These are phyloP conservation scores for Ophthalmolycus amberensis DNA, from an alignment of 2,113 vertebrate genomes.

Conservation along the genomic window DNA sequence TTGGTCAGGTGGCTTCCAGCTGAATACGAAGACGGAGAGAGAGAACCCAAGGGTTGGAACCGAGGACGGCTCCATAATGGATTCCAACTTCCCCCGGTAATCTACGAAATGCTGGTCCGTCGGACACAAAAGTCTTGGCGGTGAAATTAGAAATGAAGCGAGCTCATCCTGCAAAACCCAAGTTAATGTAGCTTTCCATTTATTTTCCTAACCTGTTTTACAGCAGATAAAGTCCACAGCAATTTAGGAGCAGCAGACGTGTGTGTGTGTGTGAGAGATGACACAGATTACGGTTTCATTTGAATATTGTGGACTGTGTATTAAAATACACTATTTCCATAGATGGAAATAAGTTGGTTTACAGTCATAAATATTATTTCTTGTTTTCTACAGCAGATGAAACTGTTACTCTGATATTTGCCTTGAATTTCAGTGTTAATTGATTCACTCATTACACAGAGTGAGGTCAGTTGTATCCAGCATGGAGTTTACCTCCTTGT, in stretches of 20 bases:
- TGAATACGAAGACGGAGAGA: constrained; percentile 90
- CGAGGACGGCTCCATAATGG: constrained; percentile 82
- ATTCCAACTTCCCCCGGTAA: constrained; percentile 90
- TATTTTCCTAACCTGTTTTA: constrained; percentile 53
- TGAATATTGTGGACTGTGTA: constrained; percentile 16
- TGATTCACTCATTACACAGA: constrained; percentile 40
- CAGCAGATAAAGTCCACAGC: constrained; percentile 51
- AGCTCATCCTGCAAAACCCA: constrained; percentile 28
- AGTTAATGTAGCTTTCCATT: constrained; percentile 49
- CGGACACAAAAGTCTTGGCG: constrained; percentile 40
- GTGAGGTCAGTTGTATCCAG: constrained; percentile 25
- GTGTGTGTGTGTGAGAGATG: constrained; percentile 25
- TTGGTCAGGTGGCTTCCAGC: constrained; percentile 94
- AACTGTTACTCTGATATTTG: constrained; percentile 16
- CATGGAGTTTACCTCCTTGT: constrained; percentile 31
- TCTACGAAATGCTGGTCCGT: constrained; percentile 42
- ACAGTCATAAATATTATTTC: constrained; percentile 30
- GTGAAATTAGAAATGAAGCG: constrained; percentile 51
- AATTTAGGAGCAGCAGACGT: constrained; percentile 34
- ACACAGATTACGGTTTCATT: constrained; percentile 29
- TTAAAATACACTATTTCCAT: constrained; percentile 10
- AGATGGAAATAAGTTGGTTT: constrained; percentile 32
- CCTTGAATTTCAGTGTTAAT: constrained; percentile 39
- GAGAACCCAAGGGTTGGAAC: constrained; percentile 94
- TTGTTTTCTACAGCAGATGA: constrained; percentile 26